These are phyloP conservation scores for Sphyrna mokarran DNA, from an alignment of 2,113 vertebrate species.

Conservation along the genomic window DNA sequence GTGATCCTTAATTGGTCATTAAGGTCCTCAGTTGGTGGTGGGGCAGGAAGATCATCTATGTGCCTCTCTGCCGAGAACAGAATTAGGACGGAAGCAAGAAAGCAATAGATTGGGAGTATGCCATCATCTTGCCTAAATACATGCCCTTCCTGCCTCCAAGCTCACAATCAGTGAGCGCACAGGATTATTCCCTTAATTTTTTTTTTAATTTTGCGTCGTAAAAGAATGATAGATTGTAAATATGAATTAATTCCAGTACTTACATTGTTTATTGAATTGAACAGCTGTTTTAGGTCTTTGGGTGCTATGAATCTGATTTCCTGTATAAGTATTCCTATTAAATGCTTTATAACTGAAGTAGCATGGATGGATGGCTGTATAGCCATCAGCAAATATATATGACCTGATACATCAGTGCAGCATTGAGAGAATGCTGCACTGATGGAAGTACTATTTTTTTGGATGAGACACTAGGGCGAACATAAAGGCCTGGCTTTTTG, in stretches of 20 bases:
- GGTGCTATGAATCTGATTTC: background rate
- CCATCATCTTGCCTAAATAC: no score
- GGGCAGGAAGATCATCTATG: no score
- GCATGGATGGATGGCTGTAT: background rate
- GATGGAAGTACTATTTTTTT: background rate
- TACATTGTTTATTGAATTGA: background rate
- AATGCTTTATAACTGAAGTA: background rate
- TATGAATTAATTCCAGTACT: slow-evolving; percentile 5
- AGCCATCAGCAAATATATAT: background rate
- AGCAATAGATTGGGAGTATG: no score
- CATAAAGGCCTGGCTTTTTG: no score
- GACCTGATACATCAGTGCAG: background rate
- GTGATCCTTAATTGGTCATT: no score
- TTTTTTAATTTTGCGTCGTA: background rate
- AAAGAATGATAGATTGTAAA: background rate
- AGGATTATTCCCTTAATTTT: background rate
- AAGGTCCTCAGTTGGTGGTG: no score
- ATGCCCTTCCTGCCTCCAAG: no score
- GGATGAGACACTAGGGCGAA: background rate
- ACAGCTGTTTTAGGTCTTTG: background rate
- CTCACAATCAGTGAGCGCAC: no score
- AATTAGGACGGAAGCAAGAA: no score
- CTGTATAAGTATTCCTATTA: background rate
- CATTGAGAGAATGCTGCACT: background rate
- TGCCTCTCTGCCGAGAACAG: no score